Percentiles rank a stretch among this genome's conserved stretches.
These are phyloP conservation scores for Ladona fulva DNA, from an alignment of 1,140 invertebrate genomes.

Conservation along the genomic window DNA sequence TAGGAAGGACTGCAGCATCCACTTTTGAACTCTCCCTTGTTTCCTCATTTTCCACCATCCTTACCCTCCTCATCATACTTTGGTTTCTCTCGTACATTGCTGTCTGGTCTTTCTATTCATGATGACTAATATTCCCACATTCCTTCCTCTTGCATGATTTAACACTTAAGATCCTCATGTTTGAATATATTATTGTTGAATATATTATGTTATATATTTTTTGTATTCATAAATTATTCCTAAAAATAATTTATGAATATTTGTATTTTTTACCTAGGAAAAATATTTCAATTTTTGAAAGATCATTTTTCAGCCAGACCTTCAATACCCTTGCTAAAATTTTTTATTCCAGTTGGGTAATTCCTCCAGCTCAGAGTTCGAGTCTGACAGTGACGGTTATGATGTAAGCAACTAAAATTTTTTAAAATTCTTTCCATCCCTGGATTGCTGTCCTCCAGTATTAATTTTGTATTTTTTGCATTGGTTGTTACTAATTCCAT, in stretches of 20 bases:
- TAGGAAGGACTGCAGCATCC: not conserved
- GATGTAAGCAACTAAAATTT: not conserved
- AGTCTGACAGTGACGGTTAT: constrained; percentile 8
- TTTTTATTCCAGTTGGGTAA: constrained; percentile 7
- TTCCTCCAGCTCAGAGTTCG: constrained; percentile 2
- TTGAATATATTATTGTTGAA: too few species aligned
- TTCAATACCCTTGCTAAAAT: not conserved
- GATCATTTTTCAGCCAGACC: not conserved
- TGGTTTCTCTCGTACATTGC: not conserved
- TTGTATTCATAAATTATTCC: too few species aligned
- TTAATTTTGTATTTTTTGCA: not conserved
- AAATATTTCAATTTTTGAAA: too few species aligned
- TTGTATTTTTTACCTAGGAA: too few species aligned
- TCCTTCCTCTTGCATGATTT: not conserved
- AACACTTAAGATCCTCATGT: not conserved
- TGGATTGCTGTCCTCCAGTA: not conserved
- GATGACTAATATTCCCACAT: not conserved
- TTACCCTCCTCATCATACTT: not conserved
- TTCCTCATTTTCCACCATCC: not conserved
- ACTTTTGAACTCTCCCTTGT: not conserved
- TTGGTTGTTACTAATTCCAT: not conserved
- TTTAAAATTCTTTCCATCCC: not conserved
- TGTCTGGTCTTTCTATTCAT: not conserved
- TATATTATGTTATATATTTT: too few species aligned
- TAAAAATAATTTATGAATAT: too few species aligned